Percentiles rank a stretch among this genome's conserved stretches.
Evolutionary conservation across 2,888 invertebrate genomes (phyloP).

Genomic region (Scotopteryx bipunctaria): DNA sequence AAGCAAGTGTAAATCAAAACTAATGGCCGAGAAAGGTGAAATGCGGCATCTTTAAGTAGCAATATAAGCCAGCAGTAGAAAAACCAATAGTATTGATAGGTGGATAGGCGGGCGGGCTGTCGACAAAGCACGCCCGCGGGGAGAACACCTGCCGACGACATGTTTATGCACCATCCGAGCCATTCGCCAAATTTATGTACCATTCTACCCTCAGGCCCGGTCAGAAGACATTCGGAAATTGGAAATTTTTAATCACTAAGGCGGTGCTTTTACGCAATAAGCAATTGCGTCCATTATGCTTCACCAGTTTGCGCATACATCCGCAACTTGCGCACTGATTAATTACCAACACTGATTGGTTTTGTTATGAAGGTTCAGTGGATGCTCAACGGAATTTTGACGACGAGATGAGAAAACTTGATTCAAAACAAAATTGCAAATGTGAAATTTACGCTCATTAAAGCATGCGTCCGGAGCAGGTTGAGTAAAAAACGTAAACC

Average conservation of each 20-base stretch:
- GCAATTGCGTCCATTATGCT: slow-evolving; percentile 38
- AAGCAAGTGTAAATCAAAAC: slow-evolving; percentile 22
- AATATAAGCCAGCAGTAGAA: slow-evolving; percentile 21
- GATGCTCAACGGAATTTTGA: neutral
- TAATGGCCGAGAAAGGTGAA: slow-evolving; percentile 22
- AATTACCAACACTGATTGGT: slow-evolving; percentile 49
- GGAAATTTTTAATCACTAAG: slow-evolving; percentile 68
- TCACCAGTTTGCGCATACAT: slow-evolving; percentile 56
- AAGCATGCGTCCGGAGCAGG: slow-evolving; percentile 11
- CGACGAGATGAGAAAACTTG: neutral
- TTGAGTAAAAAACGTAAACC: slow-evolving; percentile 32
- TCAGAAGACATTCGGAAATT: slow-evolving; percentile 60
- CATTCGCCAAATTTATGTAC: slow-evolving; percentile 71
- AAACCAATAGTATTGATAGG: slow-evolving; percentile 29
- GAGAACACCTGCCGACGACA: slow-evolving; percentile 62
- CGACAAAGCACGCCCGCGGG: slow-evolving; percentile 62
- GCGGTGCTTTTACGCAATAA: slow-evolving; percentile 55
- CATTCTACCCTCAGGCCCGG: slow-evolving; percentile 40
- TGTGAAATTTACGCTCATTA: slow-evolving; percentile 14
- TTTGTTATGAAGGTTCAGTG: slow-evolving; percentile 44
- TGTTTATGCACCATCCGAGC: slow-evolving; percentile 69
- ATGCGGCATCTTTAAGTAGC: slow-evolving; percentile 24
- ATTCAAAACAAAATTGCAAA: slow-evolving; percentile 11
- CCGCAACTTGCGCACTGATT: slow-evolving; percentile 58
- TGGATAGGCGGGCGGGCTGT: slow-evolving; percentile 30